These are phyloP conservation scores for Mormyrus iriodes DNA, from an alignment of 2,113 vertebrate genomes.

Conservation along the genomic window DNA sequence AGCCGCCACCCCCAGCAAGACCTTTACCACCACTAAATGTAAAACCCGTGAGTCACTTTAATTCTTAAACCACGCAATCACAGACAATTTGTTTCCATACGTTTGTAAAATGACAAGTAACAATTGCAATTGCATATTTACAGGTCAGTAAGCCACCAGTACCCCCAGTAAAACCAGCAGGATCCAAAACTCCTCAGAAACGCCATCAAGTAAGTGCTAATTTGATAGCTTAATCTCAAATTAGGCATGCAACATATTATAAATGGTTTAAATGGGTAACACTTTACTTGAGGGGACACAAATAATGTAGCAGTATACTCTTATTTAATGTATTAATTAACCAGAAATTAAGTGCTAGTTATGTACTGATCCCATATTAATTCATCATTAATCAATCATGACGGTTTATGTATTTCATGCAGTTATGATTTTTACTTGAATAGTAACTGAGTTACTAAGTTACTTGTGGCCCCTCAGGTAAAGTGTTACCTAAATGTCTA, in stretches of 20 bases:
- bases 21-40: constrained; percentile 40
- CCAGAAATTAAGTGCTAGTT: too few relatives aligned
- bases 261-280: neutral
- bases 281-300: neutral
- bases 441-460: too few relatives aligned
- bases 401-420: neutral
- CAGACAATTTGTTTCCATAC: neutral
- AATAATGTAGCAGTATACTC: neutral
- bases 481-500: neutral
- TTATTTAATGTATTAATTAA: too few relatives aligned
- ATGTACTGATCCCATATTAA: too few relatives aligned
- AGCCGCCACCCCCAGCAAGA: constrained; percentile 47
- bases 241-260: neutral
- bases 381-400: too few relatives aligned
- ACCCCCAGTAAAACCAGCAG: constrained; percentile 44
- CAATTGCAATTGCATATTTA: neutral
- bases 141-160: constrained; percentile 39
- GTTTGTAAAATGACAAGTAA: neutral
- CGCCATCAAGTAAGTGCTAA: constrained; percentile 22
- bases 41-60: constrained; percentile 47
- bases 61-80: neutral
- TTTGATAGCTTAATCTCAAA: neutral
- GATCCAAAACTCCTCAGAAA: constrained; percentile 4
- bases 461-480: too few relatives aligned
- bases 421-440: neutral